Percentiles rank a stretch among this genome's conserved stretches.
These are phyloP conservation scores for Hepsetus odoe DNA, from an alignment of 2,113 vertebrate species.

Conservation along the genomic window DNA sequence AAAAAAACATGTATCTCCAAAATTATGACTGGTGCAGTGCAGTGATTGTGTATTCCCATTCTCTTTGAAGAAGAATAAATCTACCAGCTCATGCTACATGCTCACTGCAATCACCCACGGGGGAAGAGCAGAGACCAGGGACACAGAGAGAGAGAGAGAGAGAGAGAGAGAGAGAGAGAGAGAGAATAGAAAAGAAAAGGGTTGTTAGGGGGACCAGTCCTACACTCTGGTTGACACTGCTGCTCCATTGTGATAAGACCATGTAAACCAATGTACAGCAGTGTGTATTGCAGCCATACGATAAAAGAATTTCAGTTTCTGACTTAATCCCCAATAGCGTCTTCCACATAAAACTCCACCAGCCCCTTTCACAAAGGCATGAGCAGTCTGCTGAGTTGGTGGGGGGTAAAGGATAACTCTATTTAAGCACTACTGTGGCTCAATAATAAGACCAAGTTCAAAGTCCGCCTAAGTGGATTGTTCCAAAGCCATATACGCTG, in stretches of 20 bases:
- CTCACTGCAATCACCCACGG: constrained; percentile 43
- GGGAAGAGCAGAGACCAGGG: constrained; percentile 32
- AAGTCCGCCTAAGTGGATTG: constrained; percentile 41
- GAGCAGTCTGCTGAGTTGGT: neutral
- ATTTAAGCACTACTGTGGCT: constrained; percentile 28
- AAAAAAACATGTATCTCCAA: no score
- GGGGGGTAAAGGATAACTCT: neutral
- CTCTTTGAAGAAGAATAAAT: constrained; percentile 51
- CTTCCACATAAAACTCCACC: neutral
- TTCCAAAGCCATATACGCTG: constrained; percentile 16
- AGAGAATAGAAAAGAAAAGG: neutral
- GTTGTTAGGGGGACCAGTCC: neutral
- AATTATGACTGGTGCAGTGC: constrained; percentile 25
- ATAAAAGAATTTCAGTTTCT: constrained; percentile 6
- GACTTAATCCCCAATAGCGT: neutral
- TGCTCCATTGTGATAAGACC: constrained; percentile 12
- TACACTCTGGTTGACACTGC: neutral
- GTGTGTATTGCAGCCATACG: neutral
- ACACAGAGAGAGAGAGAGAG: neutral
- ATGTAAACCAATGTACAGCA: constrained; percentile 4
- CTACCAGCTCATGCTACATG: constrained; percentile 47
- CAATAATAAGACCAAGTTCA: constrained; percentile 35
- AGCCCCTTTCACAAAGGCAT: neutral
- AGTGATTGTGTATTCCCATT: constrained; percentile 50
- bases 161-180: neutral